phyloP scores from a whole-genome alignment of 2,888 invertebrate genomes.

The Tipula unca region DNA sequence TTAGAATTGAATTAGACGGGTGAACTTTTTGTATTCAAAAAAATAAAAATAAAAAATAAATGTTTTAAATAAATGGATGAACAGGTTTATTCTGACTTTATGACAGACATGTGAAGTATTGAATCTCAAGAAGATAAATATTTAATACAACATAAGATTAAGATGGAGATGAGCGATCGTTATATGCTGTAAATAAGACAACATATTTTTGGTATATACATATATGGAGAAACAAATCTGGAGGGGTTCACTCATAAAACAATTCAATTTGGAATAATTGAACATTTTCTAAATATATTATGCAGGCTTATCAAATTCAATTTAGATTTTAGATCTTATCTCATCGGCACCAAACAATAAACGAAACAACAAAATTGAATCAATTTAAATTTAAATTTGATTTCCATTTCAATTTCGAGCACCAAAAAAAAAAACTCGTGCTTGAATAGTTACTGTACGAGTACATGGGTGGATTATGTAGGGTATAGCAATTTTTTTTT shows the following conservation, averaged over 20 bases:
- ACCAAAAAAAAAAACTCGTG: no score
- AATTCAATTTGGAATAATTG: not conserved
- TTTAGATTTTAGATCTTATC: not conserved
- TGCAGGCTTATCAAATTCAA: not conserved
- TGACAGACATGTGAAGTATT: slow-evolving; percentile 8
- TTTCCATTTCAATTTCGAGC: not conserved
- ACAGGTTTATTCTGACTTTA: not conserved
- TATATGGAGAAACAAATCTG: not conserved
- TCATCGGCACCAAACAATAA: not conserved
- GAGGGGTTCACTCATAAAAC: not conserved
- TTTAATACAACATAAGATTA: not conserved
- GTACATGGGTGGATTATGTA: not conserved
- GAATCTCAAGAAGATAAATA: not conserved
- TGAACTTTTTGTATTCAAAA: not conserved
- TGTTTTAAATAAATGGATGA: not conserved
- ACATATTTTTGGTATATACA: not conserved
- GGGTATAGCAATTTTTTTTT: not conserved
- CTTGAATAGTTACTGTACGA: not conserved
- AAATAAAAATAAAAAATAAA: not conserved
- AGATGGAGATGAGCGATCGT: not conserved
- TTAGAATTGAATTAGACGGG: not conserved
- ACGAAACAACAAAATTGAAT: not conserved
- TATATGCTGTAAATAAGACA: not conserved
- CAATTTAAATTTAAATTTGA: not conserved
- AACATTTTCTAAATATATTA: not conserved